phyloP scores from a whole-genome alignment of 2,113 vertebrate species.

The Pteruthius melanotis region DNA sequence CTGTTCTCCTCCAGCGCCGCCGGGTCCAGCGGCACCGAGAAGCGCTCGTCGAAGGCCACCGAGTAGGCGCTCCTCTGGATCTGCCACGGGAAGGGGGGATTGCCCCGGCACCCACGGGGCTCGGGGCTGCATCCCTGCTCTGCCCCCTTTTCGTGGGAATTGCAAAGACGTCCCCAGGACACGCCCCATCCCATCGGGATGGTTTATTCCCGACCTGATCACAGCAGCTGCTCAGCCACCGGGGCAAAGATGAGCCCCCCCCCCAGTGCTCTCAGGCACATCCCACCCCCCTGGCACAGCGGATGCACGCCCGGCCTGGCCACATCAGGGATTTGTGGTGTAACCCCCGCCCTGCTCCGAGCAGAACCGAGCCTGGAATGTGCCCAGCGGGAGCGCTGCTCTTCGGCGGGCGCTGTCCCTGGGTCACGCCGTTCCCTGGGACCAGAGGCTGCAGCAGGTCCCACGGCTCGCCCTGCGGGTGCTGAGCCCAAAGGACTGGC shows the following conservation, averaged over 20 bases:
- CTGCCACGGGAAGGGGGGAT: slow-evolving; percentile 52
- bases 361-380: accelerated
- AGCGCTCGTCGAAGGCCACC: slow-evolving; percentile 89
- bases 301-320: accelerated
- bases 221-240: accelerated
- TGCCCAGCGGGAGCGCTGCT: accelerated
- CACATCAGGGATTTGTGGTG: accelerated
- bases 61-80: slow-evolving; percentile 87
- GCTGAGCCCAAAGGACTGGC: not conserved
- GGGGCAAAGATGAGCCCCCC: not conserved
- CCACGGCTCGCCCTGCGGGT: accelerated
- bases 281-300: accelerated
- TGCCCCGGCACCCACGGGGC: accelerated
- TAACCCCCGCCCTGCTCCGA: not conserved
- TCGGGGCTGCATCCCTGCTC: not conserved
- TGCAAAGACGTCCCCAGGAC: accelerated
- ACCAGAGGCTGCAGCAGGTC: not conserved
- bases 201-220: accelerated
- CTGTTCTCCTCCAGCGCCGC: slow-evolving; percentile 85
- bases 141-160: accelerated
- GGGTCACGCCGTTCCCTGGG: accelerated
- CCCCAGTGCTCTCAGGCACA: accelerated
- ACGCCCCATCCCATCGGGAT: accelerated
- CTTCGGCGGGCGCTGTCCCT: accelerated
- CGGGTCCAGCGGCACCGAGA: slow-evolving; percentile 84